Evolutionary conservation across 2,888 invertebrate genomes (phyloP).

Genomic region (Elgonia sp.): DNA sequence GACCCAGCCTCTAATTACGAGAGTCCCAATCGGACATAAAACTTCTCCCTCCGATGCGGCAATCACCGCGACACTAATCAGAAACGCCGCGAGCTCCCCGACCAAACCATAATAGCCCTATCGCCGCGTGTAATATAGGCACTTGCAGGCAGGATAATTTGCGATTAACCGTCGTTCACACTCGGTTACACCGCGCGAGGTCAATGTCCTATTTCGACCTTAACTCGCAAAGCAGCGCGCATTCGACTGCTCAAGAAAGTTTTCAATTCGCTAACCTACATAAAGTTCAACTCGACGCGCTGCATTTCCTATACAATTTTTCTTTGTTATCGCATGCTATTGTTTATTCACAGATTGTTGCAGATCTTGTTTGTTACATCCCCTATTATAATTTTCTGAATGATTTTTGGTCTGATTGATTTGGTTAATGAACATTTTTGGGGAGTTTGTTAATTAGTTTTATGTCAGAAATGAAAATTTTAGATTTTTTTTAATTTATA

Average conservation of each 20-base stretch:
- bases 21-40: conserved; percentile 62
- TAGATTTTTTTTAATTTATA: too few relatives aligned
- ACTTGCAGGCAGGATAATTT: conserved; percentile 72
- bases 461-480: too few relatives aligned
- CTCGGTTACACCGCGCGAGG: conserved; percentile 78
- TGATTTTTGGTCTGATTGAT: too few relatives aligned
- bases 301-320: conserved; percentile 70
- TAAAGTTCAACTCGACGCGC: conserved; percentile 73
- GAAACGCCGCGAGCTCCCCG: conserved; percentile 51
- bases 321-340: conserved; percentile 57
- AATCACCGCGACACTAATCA: conserved; percentile 60
- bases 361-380: too few relatives aligned
- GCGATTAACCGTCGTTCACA: conserved; percentile 77
- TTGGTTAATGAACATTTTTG: too few relatives aligned
- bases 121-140: conserved; percentile 69
- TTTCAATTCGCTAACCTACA: conserved; percentile 79
- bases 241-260: conserved; percentile 78
- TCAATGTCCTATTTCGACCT: conserved; percentile 83
- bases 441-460: too few relatives aligned
- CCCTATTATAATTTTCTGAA: too few relatives aligned
- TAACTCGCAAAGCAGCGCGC: conserved; percentile 78
- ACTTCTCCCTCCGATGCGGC: conserved; percentile 20
- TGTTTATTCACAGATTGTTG: conserved; percentile 1
- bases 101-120: conserved; percentile 68
- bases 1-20: conserved; percentile 67